Evolutionary conservation across 2,113 vertebrate genomes (phyloP), one percentile per base, ranked within the genome.

Genomic region (Phyllostomus hastatus): DNA sequence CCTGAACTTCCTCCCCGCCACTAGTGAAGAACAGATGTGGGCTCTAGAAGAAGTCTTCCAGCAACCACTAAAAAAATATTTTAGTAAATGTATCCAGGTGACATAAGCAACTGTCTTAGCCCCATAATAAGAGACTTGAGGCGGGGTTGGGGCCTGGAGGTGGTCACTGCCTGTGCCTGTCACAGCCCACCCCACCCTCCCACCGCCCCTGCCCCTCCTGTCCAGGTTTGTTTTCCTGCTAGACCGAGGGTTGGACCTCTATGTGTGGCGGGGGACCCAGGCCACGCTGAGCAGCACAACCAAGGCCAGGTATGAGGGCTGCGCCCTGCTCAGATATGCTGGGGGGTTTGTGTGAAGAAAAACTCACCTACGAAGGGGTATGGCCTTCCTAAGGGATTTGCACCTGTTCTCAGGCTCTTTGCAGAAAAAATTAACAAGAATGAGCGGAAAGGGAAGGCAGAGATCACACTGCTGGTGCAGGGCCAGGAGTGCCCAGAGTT

Each of bases 381-480:
- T 2, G 11, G 46, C 66, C 70, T 96, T 35, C 16, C 83, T 76
- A 4, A 89, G 66, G 72, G 46, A 31, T 95, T 35, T 82, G n/a
- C 17, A 1, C 67, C 54, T 12, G 31, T 46, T 10, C 70, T 38
- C 76, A 99, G 99, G 97, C 98, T 99, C 64, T 99, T 99, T 76
- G 99, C 99, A 0, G 99, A 99, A 98, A 99, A 99, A 98, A 99
- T 99, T 88, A 99, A 99, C 97, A 99, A 99, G 97, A 99, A 99
- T 0, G 99, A 99, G 95, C 98, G 99, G 11, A 99, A 99, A 92
- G 99, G 99, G 48, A 99, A 99, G 93, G 99, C 99, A 0, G 99
- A 99, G 98, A 99, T 99, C 97, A 98, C 95, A 0, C 98, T 99
- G 61, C 97, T 99, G 88, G 95, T 96, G 35, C 99, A 99, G 83